Evolutionary conservation across 1,140 invertebrate genomes (phyloP).

Genomic region (Conus ventricosus): DNA sequence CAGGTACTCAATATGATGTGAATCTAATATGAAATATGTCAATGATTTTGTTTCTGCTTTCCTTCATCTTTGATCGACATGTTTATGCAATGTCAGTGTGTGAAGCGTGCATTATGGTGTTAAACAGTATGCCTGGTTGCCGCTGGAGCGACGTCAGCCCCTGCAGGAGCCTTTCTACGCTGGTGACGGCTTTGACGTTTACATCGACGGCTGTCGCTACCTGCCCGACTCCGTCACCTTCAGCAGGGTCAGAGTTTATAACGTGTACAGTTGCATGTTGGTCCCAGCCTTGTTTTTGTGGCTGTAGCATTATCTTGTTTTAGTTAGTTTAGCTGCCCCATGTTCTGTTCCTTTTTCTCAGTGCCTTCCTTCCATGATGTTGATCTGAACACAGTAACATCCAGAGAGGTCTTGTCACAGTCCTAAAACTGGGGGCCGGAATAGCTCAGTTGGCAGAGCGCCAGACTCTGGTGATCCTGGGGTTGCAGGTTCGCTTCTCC

Average conservation of each 20-base stretch:
- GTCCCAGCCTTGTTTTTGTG: neutral
- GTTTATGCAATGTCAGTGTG: too few species aligned
- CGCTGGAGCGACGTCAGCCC: constrained; percentile 60
- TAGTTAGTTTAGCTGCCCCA: neutral
- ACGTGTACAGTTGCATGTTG: neutral
- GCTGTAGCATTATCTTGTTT: neutral
- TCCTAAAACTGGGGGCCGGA: too few species aligned
- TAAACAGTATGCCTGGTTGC: constrained; percentile 68
- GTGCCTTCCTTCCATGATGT: too few species aligned
- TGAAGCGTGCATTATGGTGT: neutral
- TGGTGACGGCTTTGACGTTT: constrained; percentile 73
- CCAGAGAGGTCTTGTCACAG: too few species aligned
- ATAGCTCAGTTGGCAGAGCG: too few species aligned
- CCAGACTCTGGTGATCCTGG: too few species aligned
- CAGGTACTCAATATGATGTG: too few species aligned
- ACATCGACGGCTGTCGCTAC: constrained; percentile 70
- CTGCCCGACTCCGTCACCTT: constrained; percentile 71
- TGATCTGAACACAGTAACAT: too few species aligned
- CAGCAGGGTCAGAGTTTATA: constrained; percentile 59
- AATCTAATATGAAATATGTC: too few species aligned
- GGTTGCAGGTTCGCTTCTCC: too few species aligned
- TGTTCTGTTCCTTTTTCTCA: neutral
- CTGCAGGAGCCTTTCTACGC: constrained; percentile 66
- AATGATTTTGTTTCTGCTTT: too few species aligned
- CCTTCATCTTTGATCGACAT: too few species aligned